These are phyloP conservation scores for Papilio xuthus DNA, from an alignment of 1,140 invertebrate species.

Conservation along the genomic window DNA sequence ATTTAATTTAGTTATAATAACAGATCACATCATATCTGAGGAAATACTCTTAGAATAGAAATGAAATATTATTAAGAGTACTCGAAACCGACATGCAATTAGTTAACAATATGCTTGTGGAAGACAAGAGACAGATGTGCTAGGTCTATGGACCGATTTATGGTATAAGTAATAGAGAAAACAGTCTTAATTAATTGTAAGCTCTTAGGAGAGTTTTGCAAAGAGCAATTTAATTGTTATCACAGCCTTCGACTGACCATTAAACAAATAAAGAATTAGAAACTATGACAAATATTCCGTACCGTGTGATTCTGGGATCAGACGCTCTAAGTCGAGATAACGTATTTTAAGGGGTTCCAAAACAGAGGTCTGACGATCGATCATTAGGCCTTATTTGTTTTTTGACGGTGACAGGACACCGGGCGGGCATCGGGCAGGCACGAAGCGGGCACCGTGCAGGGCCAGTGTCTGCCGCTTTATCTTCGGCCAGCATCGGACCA, in stretches of 20 bases:
- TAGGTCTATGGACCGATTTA: no score
- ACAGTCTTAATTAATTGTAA: background rate
- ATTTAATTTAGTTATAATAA: background rate
- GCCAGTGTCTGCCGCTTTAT: conserved; percentile 58
- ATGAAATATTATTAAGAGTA: no score
- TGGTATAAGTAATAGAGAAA: background rate
- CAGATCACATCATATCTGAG: no score
- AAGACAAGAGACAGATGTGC: no score
- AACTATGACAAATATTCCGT: conserved; percentile 33
- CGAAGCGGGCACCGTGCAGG: conserved; percentile 58
- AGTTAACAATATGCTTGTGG: no score
- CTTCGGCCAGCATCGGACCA: conserved; percentile 71
- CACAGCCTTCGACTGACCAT: background rate
- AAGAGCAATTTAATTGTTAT: background rate
- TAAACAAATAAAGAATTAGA: conserved; percentile 21
- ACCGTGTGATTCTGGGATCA: conserved; percentile 35
- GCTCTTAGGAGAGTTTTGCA: background rate
- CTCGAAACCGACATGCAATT: no score
- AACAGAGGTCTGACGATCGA: conserved; percentile 72
- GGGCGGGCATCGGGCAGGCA: conserved; percentile 62
- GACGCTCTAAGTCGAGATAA: conserved; percentile 57
- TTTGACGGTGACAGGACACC: conserved; percentile 76
- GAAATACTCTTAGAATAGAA: no score
- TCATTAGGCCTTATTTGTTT: conserved; percentile 80
- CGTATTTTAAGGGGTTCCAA: conserved; percentile 71